These are phyloP conservation scores for Whitmania pigra DNA, from an alignment of 1,140 invertebrate species.

Conservation along the genomic window DNA sequence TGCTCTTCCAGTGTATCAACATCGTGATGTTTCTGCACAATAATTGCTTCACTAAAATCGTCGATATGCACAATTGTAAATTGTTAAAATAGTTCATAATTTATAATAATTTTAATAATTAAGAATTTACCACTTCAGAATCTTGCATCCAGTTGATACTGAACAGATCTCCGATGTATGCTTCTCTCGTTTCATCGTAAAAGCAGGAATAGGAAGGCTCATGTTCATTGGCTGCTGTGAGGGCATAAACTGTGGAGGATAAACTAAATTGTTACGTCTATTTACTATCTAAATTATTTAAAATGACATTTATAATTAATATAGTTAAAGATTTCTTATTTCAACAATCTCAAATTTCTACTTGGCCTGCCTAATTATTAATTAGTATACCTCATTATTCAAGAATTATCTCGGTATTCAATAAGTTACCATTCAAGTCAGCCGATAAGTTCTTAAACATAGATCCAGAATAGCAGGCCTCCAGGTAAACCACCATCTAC, in stretches of 20 bases:
- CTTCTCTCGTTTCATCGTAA: slow-evolving; percentile 43
- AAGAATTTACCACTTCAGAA: slow-evolving; percentile 45
- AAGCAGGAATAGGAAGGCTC: slow-evolving; percentile 55
- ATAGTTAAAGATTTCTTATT: too few relatives aligned
- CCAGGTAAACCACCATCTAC: slow-evolving; percentile 53
- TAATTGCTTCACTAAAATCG: neutral
- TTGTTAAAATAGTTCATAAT: neutral
- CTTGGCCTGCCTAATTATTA: too few relatives aligned
- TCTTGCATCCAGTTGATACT: slow-evolving; percentile 59
- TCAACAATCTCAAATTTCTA: too few relatives aligned
- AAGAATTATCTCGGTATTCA: neutral
- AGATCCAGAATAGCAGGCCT: slow-evolving; percentile 56
- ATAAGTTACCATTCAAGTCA: slow-evolving; percentile 47
- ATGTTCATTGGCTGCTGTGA: slow-evolving; percentile 52
- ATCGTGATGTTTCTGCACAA: slow-evolving; percentile 45
- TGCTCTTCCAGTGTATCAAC: slow-evolving; percentile 49
- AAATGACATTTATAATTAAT: neutral
- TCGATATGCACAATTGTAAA: neutral
- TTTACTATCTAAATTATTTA: neutral
- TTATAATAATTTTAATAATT: too few relatives aligned
- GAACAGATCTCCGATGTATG: slow-evolving; percentile 52
- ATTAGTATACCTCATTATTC: too few relatives aligned
- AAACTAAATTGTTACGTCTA: slow-evolving; percentile 21
- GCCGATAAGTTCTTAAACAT: slow-evolving; percentile 52
- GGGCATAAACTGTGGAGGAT: slow-evolving; percentile 48